These are phyloP conservation scores for Hippolais icterina DNA, from an alignment of 2,113 vertebrate genomes.

Conservation along the genomic window DNA sequence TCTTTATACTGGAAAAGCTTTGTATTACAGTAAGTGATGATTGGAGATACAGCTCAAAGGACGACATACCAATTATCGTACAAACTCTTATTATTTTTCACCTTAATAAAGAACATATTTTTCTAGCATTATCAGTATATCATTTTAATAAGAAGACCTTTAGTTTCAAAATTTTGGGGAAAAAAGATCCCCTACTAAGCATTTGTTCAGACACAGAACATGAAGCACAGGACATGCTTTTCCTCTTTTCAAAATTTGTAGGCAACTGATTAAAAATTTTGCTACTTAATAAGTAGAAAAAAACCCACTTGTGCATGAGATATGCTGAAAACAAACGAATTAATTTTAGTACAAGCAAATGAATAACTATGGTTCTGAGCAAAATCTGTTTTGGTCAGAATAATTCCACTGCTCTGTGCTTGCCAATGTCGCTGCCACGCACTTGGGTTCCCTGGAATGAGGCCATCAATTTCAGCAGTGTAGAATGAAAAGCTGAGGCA, in stretches of 20 bases:
- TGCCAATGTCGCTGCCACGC: not conserved
- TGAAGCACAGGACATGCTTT: not conserved
- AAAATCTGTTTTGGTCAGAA: conserved; percentile 8
- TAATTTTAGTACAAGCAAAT: not conserved
- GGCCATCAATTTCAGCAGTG: not conserved
- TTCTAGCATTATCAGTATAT: not conserved
- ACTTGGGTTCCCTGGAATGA: not conserved
- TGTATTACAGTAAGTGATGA: not conserved
- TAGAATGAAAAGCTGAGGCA: conserved; percentile 32
- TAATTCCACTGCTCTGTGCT: not conserved
- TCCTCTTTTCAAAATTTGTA: not conserved
- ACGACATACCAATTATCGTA: not conserved
- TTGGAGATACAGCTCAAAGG: not conserved
- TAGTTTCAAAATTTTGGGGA: not conserved
- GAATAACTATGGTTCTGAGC: not conserved
- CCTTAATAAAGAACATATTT: not conserved
- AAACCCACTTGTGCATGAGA: not conserved
- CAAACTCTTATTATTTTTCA: not conserved
- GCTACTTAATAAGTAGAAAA: not conserved
- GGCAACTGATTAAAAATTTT: not conserved
- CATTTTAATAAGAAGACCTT: not conserved
- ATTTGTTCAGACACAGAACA: not conserved
- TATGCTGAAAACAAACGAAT: not conserved
- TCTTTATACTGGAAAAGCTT: not conserved
- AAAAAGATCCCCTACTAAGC: not conserved